Evolutionary conservation across 1,140 invertebrate species (phyloP), one percentile per base, ranked within the genome.

Genomic region (Pogonomyrmex barbatus): DNA sequence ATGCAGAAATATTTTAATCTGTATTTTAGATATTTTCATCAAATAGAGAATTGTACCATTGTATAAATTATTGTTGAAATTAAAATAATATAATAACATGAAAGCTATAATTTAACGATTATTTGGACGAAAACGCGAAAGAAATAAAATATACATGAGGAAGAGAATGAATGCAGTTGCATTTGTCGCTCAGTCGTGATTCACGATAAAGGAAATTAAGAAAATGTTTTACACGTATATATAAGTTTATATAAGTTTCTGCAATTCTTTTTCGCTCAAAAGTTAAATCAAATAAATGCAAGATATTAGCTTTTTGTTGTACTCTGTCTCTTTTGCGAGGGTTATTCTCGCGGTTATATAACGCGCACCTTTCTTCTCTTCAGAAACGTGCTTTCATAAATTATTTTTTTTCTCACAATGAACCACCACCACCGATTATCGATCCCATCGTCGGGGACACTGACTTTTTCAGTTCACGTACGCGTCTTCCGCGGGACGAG

Each of bases 401-500:
- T 58, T 10, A 47, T 2, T 36, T 58, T 42, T 36, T 56, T 24
- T 47, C 36, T 4, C 5, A 17, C 42, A 24, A 81, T 42, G 6
- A 36, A 33, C 24, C 17, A 47, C 67, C 3, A 56, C 9, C 50
- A 17, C 10, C 9, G n/a, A n/a, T 14, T 68, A 81, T 83, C 67
- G 68, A 62, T 60, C 68, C 33, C 79, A 60, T 68, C 42, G 54
- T 10, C 33, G 52, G 33, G 77, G 68, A 58, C 79, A 60, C 42
- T 75, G 79, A 75, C 68, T 62, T 47, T 54, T 14, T 42, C 14
- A 50, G 10, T 58, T 82, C 30, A 36, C 52, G 9, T 42, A 17
- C 50, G 67, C 42, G 47, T 52, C 68, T 73, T 83, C 77, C 56
- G 54, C 33, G 17, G n/a, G 4, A n/a, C 54, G 79, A 50, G 79